Conservation (phyloP, 2,113 vertebrate species). For the Numenius arquata region DNA sequence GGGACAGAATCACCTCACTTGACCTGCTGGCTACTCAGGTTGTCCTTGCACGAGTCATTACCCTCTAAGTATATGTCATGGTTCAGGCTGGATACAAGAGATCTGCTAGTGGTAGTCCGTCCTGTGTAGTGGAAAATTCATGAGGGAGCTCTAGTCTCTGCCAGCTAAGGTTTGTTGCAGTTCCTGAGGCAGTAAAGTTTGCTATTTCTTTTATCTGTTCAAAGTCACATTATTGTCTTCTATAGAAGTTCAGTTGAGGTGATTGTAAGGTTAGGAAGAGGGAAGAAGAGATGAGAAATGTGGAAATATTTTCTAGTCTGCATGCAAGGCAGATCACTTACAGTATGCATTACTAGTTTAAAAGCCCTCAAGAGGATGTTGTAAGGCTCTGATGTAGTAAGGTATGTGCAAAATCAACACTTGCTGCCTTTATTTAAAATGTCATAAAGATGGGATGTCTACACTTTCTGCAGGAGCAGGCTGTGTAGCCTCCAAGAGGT, state of each 20-base stretch:
- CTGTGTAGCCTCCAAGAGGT: background rate
- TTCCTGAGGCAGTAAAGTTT: background rate
- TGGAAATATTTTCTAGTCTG: conserved; percentile 26
- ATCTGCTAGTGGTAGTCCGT: background rate
- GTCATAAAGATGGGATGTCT: background rate
- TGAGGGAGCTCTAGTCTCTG: background rate
- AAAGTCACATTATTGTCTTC: background rate
- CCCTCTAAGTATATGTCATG: background rate
- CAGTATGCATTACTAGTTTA: background rate
- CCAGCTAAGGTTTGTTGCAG: background rate
- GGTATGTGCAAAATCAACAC: background rate
- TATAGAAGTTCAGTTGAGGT: background rate
- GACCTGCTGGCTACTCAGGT: background rate
- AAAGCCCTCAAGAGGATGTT: conserved; percentile 41
- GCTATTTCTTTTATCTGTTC: background rate
- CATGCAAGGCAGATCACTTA: conserved; percentile 16
- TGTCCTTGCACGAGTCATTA: background rate
- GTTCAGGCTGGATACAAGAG: background rate
- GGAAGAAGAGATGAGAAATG: background rate
- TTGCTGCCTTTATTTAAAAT: conserved; percentile 6
- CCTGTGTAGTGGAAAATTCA: background rate
- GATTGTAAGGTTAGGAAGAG: background rate
- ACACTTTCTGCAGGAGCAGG: background rate
- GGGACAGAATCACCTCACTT: background rate
- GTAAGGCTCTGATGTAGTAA: background rate